Conservation (phyloP, 2,113 vertebrate genomes). For the Microtus ochrogaster region DNA sequence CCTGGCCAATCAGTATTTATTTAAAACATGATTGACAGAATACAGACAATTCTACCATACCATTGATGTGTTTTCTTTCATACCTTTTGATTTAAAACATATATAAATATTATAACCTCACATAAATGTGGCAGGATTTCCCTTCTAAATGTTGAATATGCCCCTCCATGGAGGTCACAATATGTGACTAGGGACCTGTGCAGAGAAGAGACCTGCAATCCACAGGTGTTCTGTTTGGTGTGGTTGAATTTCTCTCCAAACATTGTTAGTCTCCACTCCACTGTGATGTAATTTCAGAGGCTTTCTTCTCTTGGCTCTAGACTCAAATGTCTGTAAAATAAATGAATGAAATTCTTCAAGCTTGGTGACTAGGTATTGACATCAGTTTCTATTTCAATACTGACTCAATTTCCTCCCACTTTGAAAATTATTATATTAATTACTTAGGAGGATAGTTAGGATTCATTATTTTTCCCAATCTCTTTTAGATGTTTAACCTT, state of each 20-base stretch:
- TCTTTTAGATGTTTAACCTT: slow-evolving; percentile 2
- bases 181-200: background rate
- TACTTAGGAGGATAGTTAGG: background rate
- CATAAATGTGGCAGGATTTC: background rate
- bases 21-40: no score
- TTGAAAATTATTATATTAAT: slow-evolving; percentile 24
- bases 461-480: background rate
- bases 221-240: background rate
- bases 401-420: slow-evolving; percentile 1
- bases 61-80: background rate
- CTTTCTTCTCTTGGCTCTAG: background rate
- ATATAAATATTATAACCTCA: background rate
- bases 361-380: background rate
- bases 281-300: background rate
- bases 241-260: background rate
- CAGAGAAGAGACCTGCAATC: background rate
- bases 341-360: background rate
- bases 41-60: no score
- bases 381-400: background rate
- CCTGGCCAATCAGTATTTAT: no score
- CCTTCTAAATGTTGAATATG: background rate
- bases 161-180: background rate
- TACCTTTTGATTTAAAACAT: background rate
- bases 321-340: slow-evolving; percentile 14
- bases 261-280: background rate